A percentile compares a stretch with the other conserved stretches of the same genome.
Evolutionary conservation across 2,797 vertebrate species (phyloP).

Genomic region (Tenualosa thibaudeaui): DNA sequence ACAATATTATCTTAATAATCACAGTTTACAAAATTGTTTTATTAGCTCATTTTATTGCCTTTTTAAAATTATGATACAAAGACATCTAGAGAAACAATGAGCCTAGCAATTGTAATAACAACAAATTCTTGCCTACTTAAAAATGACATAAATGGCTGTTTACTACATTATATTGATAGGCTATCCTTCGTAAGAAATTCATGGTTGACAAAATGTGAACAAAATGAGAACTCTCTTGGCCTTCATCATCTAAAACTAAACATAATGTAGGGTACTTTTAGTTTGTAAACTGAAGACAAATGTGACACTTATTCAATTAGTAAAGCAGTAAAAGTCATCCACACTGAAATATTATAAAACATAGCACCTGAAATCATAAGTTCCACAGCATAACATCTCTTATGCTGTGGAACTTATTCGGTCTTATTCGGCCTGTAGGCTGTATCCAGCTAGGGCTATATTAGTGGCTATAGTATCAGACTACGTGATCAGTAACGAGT

Average conservation of each 20-base stretch:
- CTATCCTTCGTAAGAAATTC: background rate
- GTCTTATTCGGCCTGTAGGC: too few relatives aligned
- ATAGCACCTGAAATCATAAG: background rate
- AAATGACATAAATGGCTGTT: background rate
- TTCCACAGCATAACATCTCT: background rate
- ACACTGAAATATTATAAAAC: background rate
- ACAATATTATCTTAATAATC: background rate
- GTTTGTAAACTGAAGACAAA: background rate
- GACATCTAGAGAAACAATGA: background rate
- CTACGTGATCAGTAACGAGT: background rate
- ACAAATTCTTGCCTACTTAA: background rate
- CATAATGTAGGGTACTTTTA: background rate
- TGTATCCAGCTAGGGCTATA: too few relatives aligned
- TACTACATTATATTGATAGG: background rate
- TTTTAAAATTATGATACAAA: background rate
- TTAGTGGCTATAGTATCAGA: too few relatives aligned
- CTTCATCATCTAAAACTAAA: background rate
- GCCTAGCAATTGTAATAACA: background rate
- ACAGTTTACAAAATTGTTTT: background rate
- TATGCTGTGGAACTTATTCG: too few relatives aligned
- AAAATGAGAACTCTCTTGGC: background rate
- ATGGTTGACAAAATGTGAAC: background rate
- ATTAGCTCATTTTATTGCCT: background rate
- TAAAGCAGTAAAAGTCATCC: background rate
- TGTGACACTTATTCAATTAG: background rate